phyloP scores from a whole-genome alignment of 1,140 invertebrate species.

The Drosophila azteca region DNA sequence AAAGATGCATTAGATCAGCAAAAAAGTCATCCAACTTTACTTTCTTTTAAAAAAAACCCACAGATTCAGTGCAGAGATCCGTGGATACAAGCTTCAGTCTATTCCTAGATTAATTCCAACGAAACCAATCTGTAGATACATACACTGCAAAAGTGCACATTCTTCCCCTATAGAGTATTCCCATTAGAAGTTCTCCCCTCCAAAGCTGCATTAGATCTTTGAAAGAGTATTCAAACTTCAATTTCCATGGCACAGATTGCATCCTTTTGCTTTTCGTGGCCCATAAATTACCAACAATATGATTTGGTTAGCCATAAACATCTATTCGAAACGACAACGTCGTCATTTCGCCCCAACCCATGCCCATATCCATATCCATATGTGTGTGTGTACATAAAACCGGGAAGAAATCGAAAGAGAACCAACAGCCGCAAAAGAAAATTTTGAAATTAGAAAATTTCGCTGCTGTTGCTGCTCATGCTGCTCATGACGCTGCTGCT shows the following conservation, averaged over 20 bases:
- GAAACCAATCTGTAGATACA: no score
- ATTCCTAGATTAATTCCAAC: no score
- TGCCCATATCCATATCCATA: conserved; percentile 21
- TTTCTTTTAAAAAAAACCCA: no score
- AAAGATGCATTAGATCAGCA: no score
- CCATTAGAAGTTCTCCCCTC: no score
- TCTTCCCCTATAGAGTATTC: no score
- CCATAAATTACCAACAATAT: conserved; percentile 77
- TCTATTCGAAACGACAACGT: conserved; percentile 72
- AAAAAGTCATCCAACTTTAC: no score
- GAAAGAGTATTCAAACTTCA: conserved; percentile 14
- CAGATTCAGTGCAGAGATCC: no score
- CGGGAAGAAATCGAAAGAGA: conserved; percentile 24
- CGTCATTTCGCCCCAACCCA: conserved; percentile 45
- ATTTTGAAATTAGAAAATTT: conserved; percentile 77
- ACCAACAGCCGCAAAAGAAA: conserved; percentile 32
- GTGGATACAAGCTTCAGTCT: no score
- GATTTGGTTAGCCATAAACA: conserved; percentile 71
- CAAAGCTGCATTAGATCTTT: neutral
- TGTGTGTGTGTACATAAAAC: conserved; percentile 28
- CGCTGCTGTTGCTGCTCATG: conserved; percentile 38
- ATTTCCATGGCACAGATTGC: neutral
- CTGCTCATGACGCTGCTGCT: conserved; percentile 34
- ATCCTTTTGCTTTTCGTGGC: conserved; percentile 12
- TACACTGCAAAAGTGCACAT: no score